Evolutionary conservation across 2,888 invertebrate genomes (phyloP).

Genomic region (Xanthia icteritia): DNA sequence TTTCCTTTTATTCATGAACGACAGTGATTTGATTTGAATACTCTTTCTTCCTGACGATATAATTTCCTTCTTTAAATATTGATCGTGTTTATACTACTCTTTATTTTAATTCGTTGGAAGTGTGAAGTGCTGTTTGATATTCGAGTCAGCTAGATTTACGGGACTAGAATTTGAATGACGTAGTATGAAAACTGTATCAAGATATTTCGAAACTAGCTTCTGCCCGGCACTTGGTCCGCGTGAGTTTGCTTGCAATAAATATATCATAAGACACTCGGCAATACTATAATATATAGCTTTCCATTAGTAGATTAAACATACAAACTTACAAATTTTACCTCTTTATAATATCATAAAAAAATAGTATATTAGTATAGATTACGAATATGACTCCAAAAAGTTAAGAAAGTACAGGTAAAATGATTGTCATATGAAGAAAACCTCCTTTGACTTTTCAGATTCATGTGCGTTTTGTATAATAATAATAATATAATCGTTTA

Average conservation of each 20-base stretch:
- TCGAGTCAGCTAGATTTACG: background rate
- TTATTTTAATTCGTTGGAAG: slow-evolving; percentile 19
- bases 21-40: slow-evolving; percentile 38
- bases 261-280: background rate
- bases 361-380: too few relatives aligned
- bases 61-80: slow-evolving; percentile 47
- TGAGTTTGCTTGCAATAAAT: too few relatives aligned
- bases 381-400: too few relatives aligned
- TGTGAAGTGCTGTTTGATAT: slow-evolving; percentile 4
- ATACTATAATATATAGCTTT: too few relatives aligned
- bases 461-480: too few relatives aligned
- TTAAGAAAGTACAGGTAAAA: too few relatives aligned
- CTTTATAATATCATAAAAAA: too few relatives aligned
- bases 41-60: slow-evolving; percentile 45
- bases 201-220: background rate
- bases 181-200: background rate
- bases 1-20: slow-evolving; percentile 47
- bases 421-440: too few relatives aligned
- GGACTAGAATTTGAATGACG: background rate
- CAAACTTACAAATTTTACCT: too few relatives aligned
- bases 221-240: too few relatives aligned
- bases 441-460: too few relatives aligned
- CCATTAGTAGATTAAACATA: background rate
- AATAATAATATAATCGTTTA: too few relatives aligned
- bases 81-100: slow-evolving; percentile 16